Evolutionary conservation across 1,140 invertebrate species (phyloP).

Genomic region (Saccostrea echinata): DNA sequence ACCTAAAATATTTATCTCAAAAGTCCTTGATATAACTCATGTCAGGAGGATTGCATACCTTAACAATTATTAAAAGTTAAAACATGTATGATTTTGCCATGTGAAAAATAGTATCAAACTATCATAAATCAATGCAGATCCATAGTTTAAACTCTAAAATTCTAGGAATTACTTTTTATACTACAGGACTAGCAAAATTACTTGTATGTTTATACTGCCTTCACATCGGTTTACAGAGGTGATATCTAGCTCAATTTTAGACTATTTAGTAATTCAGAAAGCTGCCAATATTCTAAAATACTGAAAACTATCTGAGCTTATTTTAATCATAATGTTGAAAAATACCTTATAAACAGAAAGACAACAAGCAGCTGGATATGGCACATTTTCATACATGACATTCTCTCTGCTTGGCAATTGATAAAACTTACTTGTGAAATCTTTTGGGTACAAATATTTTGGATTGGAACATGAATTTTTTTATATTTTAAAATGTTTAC

Average conservation of each 20-base stretch:
- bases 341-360: background rate
- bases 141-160: no score
- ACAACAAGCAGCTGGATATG: background rate
- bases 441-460: background rate
- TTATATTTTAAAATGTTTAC: background rate
- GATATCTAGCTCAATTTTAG: background rate
- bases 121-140: no score
- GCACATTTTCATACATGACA: background rate
- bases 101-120: no score
- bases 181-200: no score
- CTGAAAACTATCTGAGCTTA: background rate
- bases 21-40: no score
- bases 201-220: no score
- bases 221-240: no score
- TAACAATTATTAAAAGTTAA: no score
- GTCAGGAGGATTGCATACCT: no score
- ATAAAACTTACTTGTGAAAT: background rate
- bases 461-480: background rate
- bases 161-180: no score
- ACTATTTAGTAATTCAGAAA: background rate
- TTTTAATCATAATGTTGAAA: slow-evolving; percentile 4
- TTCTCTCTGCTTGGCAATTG: background rate
- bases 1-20: no score
- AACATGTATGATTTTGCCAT: no score
- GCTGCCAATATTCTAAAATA: background rate